Percentiles rank a stretch among this genome's conserved stretches.
phyloP scores from a whole-genome alignment of 2,797 vertebrate species.

The Mormyrops attenuatus region DNA sequence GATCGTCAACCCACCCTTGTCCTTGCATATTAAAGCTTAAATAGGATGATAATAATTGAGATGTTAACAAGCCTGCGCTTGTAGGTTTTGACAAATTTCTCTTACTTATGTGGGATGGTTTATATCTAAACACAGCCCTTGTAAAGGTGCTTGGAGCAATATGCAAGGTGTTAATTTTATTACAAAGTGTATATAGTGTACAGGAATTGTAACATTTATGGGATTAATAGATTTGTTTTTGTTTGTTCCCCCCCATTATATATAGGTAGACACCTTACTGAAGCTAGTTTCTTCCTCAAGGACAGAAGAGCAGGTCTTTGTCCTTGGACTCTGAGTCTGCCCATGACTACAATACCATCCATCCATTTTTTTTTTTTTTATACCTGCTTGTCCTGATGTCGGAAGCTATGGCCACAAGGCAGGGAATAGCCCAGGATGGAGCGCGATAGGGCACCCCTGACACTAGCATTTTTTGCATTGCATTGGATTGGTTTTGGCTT shows the following conservation, averaged over 20 bases:
- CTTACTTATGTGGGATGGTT: background rate
- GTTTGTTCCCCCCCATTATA: background rate
- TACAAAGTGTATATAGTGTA: background rate
- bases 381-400: background rate
- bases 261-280: background rate
- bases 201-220: background rate
- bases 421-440: background rate
- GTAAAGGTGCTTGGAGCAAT: background rate
- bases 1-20: background rate
- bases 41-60: background rate
- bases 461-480: background rate
- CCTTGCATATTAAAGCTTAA: background rate
- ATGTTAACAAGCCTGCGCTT: background rate
- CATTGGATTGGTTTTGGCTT: background rate
- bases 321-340: background rate
- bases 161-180: background rate
- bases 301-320: background rate
- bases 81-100: background rate
- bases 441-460: background rate
- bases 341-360: background rate
- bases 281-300: background rate
- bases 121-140: background rate
- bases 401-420: background rate
- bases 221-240: background rate
- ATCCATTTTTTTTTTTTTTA: background rate